A percentile compares a stretch with the other conserved stretches of the same genome.
Conservation (phyloP, 1,140 invertebrate genomes). For the Drosophila pachea region DNA sequence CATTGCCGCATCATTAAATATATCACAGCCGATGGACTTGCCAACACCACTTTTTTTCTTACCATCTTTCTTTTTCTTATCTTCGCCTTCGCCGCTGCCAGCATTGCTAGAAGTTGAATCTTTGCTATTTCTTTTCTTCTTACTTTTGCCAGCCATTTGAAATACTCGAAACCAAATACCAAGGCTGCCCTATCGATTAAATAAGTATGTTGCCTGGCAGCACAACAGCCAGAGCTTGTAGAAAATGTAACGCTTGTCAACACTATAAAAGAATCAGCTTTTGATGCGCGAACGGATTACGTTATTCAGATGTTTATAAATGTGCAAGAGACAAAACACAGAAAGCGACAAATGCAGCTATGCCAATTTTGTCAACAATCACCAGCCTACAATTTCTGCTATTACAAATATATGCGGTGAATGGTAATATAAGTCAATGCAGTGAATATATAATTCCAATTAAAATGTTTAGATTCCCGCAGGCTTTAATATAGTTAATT, state of each 20-base stretch:
- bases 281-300: slow-evolving; percentile 16
- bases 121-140: slow-evolving; percentile 81
- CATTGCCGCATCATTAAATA: slow-evolving; percentile 92
- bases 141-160: slow-evolving; percentile 79
- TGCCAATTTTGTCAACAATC: slow-evolving; percentile 27
- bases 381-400: slow-evolving; percentile 22
- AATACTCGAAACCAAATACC: background rate
- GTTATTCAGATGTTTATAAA: slow-evolving; percentile 21
- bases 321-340: slow-evolving; percentile 14
- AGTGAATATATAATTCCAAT: background rate
- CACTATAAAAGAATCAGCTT: background rate
- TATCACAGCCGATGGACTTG: slow-evolving; percentile 86
- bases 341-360: slow-evolving; percentile 34
- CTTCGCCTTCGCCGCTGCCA: slow-evolving; percentile 77
- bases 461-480: background rate
- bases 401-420: slow-evolving; percentile 7
- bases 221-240: too few relatives aligned
- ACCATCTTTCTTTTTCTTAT: slow-evolving; percentile 79
- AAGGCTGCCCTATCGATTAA: slow-evolving; percentile 28
- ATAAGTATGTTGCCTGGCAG: slow-evolving; percentile 15
- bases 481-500: slow-evolving; percentile 58
- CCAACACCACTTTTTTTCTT: slow-evolving; percentile 83
- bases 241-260: background rate
- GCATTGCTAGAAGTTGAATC: slow-evolving; percentile 78
- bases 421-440: slow-evolving; percentile 26